Base-by-base conservation (phyloP, 1,140 invertebrate genomes). In the Macrotrachela quadricornifera region DNA sequence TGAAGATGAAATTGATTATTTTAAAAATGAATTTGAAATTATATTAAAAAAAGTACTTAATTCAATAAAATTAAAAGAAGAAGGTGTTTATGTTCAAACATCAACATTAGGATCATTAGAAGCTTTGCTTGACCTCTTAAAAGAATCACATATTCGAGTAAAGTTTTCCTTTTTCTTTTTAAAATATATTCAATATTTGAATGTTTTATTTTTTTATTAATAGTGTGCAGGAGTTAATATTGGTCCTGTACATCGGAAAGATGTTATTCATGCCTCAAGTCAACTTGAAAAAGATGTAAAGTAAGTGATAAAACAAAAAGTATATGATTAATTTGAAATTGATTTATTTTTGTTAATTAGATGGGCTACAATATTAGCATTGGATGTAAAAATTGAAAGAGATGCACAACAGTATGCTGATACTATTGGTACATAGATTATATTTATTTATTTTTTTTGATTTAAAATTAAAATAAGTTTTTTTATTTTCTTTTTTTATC, bases 281-380 rank as follows among this genome's bases (percentile, higher is more conserved):
- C 99, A 99, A 94, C 68, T 97, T 72, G 91, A 97, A 69, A 88
- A 95, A 69, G 88, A 95, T 63, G 79, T 80, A 46, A 87, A 95
- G 80, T 90, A 30, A 30, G 36, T n/a, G n/a, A n/a, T n/a, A n/a
- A n/a, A n/a, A n/a, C n/a, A 75, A 85, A 41, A 92, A 85, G 72
- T 80, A 81, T 14, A 15, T 14, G n/a, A 46, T 17, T 17, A 10
- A 8, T 14, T 1, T 15, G 14, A 38, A 14, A 14, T 46, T 17
- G 38, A 47, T 55, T 39, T 15, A 37, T 59, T 46, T 50, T 56
- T 52, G 59, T 62, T 39, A 61, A 63, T 18, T 64, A 85, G 82
- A 68, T 94, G 82, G 71, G 91, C 94, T 18, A 85, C 85, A 36
- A 97, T 99, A 66, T 75, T 99, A 55, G 94, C 94, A 0, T 99